phyloP scores from a whole-genome alignment of 2,888 invertebrate genomes.

The Pantelozetes paolii region DNA sequence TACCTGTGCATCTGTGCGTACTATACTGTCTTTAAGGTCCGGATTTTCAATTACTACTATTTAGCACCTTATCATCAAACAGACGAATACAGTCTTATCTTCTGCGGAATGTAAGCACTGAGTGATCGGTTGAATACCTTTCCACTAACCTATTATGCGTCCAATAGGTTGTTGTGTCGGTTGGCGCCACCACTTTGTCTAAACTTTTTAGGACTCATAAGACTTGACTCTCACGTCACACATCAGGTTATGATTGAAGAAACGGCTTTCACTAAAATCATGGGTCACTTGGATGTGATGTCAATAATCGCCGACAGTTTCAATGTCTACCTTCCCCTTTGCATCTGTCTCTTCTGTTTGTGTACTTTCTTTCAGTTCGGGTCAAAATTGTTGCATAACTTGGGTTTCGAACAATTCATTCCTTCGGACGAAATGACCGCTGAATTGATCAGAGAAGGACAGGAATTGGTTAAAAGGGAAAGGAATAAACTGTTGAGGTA shows the following conservation, averaged over 20 bases:
- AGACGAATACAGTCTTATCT: constrained; percentile 96
- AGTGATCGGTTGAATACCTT: constrained; percentile 5
- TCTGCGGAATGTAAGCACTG: constrained; percentile 82
- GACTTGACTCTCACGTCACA: constrained; percentile 96
- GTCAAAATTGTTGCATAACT: constrained; percentile 75
- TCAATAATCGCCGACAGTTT: constrained; percentile 95
- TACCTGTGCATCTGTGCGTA: constrained; percentile 97
- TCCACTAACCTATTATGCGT: too few relatives aligned
- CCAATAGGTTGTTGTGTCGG: constrained; percentile 75
- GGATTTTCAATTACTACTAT: constrained; percentile 92
- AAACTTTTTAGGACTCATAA: constrained; percentile 93
- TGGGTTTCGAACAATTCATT: constrained; percentile 96
- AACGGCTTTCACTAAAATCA: constrained; percentile 61
- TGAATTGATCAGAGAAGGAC: constrained; percentile 88
- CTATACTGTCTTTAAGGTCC: constrained; percentile 92
- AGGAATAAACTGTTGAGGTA: constrained; percentile 45
- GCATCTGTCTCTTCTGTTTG: constrained; percentile 83
- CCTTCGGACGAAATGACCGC: constrained; percentile 88
- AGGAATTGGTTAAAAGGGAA: constrained; percentile 85
- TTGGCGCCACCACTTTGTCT: constrained; percentile 97
- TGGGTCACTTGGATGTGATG: constrained; percentile 99
- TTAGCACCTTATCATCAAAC: constrained; percentile 96
- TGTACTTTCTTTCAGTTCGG: constrained; percentile 93
- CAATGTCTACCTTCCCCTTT: constrained; percentile 98
- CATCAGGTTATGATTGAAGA: constrained; percentile 35